Evolutionary conservation across 2,797 vertebrate species (phyloP).

Genomic region (Fringilla coelebs): DNA sequence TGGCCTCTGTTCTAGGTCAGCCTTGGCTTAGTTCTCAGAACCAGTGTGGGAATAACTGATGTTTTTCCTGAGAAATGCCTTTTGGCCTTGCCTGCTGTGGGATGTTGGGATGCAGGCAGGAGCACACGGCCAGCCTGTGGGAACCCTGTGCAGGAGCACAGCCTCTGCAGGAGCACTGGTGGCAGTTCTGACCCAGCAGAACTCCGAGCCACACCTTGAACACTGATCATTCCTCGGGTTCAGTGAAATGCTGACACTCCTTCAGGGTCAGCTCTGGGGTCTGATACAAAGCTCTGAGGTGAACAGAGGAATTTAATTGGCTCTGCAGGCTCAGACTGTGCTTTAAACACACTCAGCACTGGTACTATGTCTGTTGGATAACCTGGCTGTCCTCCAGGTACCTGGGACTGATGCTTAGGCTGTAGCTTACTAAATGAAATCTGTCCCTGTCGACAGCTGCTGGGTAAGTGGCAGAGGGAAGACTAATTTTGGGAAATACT

Average conservation of each 20-base stretch:
- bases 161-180: not conserved
- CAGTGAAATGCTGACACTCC: not conserved
- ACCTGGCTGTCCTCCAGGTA: not conserved
- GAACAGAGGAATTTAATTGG: not conserved
- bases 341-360: not conserved
- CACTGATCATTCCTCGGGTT: not conserved
- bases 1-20: not conserved
- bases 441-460: not conserved
- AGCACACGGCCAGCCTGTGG: rapidly evolving
- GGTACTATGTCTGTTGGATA: not conserved
- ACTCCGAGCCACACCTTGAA: not conserved
- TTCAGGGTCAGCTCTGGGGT: not conserved
- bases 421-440: not conserved
- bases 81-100: not conserved
- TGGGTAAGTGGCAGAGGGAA: not conserved
- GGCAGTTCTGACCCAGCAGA: not conserved
- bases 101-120: not conserved
- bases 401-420: not conserved
- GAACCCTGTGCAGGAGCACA: rapidly evolving
- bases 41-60: rapidly evolving
- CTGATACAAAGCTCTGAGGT: not conserved
- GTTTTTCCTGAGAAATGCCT: not conserved
- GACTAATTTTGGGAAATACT: not conserved
- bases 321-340: not conserved
- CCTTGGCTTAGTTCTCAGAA: not conserved